Base-by-base conservation (phyloP, 2,797 vertebrate genomes). In the Alca torda region DNA sequence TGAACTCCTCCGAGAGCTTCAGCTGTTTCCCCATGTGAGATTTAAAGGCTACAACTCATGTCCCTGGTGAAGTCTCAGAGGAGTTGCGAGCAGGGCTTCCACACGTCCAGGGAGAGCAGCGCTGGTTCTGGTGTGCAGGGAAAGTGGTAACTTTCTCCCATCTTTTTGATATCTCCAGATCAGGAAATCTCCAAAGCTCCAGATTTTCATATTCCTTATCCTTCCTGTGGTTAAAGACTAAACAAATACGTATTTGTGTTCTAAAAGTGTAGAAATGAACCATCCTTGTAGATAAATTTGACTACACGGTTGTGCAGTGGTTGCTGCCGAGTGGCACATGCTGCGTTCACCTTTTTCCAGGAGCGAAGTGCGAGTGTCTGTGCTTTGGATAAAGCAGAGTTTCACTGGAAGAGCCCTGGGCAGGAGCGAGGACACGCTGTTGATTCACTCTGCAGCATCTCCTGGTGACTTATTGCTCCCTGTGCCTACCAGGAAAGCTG, bases 341-440 rank as follows among this genome's bases (percentile, higher is more conserved):
- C 63, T 78, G 18, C 3, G 1, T 54, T 79, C 1, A 0, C 48
- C 37, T 81, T 84, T 84, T 87, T 72, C 33, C 50, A 37, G 60
- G 63, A 86, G 46, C 16, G 56, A 75, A 75, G 67, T 0, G 37
- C 0, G 4, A 85, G 31, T 0, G 1, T 31, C 45, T 39, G 50
- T 57, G 31, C 84, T 91, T 87, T 79, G 54, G 41, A 39, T 53
- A 46, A 75, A 46, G 70, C 33, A 43, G 53, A 86, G 25, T 57
- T 87, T 61, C 1, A 4, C 64, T 60, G 72, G 39, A 69, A 69
- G 68, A 72, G 35, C 59, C 35, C 53, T 45, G 31, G 37, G 54
- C 4, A 4, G 30, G 25, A 86, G 39, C 1, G 10, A 76, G 72
- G 54, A 73, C 41, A n/a, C 1, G 1, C 56, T 53, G 16, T 50